phyloP scores from a whole-genome alignment of 2,888 invertebrate species.

The Nemotelus pantherinus region DNA sequence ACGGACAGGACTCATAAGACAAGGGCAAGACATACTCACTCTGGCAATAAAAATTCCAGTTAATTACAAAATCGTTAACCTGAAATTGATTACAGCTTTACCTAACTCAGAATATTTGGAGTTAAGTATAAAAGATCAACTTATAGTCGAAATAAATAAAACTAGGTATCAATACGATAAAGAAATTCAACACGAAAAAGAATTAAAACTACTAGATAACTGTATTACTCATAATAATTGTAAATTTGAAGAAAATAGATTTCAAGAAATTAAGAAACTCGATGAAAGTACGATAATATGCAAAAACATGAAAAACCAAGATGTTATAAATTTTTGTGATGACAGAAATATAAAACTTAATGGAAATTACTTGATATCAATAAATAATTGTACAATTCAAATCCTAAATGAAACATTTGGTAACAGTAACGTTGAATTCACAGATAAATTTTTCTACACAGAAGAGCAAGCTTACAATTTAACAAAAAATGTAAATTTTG shows the following conservation, averaged over 20 bases:
- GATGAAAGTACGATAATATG: no score
- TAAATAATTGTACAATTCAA: constrained; percentile 10
- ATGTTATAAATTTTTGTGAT: constrained; percentile 6
- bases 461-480: not conserved
- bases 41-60: no score
- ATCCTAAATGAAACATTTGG: no score
- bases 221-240: not conserved
- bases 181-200: not conserved
- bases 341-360: constrained; percentile 5
- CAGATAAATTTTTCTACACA: not conserved
- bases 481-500: not conserved
- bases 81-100: no score
- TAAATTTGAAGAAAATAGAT: no score
- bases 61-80: no score
- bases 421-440: constrained; percentile 8
- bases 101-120: no score
- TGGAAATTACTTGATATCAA: constrained; percentile 8
- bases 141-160: not conserved
- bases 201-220: not conserved
- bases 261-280: no score
- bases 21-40: no score
- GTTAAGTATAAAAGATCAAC: not conserved
- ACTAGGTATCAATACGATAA: not conserved
- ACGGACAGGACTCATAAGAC: no score
- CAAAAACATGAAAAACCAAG: not conserved